Percentiles rank a stretch among this genome's conserved stretches.
phyloP scores from a whole-genome alignment of 2,888 invertebrate species.

The Rhopalosiphum nymphaeae region DNA sequence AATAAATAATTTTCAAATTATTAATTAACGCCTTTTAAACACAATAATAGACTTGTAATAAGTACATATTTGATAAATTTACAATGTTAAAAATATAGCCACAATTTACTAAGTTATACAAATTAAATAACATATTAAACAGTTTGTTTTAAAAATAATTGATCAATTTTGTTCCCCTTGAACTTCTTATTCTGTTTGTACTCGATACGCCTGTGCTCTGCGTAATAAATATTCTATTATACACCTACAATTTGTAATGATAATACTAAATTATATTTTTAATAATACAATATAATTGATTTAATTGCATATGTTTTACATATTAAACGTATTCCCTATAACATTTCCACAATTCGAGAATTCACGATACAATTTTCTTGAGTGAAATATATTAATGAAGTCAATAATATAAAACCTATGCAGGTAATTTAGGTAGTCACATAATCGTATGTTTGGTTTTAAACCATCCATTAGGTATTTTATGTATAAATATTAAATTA shows the following conservation, averaged over 20 bases:
- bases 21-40: conserved; percentile 37
- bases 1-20: background rate
- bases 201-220: conserved; percentile 19
- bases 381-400: background rate
- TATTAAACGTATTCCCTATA: background rate
- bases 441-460: background rate
- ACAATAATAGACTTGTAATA: conserved; percentile 12
- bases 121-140: conserved; percentile 4
- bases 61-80: background rate
- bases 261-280: background rate
- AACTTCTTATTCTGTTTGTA: conserved; percentile 13
- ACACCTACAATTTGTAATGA: background rate
- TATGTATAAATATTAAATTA: background rate
- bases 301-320: background rate
- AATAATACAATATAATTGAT: conserved; percentile 3
- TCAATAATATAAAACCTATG: background rate
- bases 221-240: background rate
- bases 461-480: background rate
- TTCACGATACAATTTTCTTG: background rate
- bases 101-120: background rate
- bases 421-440: background rate
- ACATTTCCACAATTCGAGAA: background rate
- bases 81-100: background rate
- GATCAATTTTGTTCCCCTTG: conserved; percentile 33
- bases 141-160: conserved; percentile 44